These are phyloP conservation scores for Menidia beryllina DNA, from an alignment of 2,113 vertebrate species.

Conservation along the genomic window DNA sequence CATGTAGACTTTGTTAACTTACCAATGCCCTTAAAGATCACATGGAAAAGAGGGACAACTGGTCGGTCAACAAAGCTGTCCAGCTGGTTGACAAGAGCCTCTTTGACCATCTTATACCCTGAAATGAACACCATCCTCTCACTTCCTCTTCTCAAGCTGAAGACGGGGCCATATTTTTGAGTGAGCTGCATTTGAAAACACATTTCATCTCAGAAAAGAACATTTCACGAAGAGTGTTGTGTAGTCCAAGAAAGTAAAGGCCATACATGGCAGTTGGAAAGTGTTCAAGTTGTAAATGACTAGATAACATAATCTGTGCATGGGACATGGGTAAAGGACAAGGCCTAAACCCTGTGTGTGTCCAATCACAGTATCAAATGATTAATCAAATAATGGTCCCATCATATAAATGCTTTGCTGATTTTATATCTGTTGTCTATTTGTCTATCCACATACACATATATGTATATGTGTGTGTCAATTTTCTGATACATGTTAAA, in stretches of 20 bases:
- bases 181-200: conserved; percentile 67
- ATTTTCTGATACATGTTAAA: no score
- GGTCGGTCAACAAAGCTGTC: conserved; percentile 82
- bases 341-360: not conserved
- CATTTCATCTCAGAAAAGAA: not conserved
- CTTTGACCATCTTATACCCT: conserved; percentile 83
- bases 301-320: no score
- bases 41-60: conserved; percentile 51
- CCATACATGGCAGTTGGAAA: not conserved
- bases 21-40: conserved; percentile 76
- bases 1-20: conserved; percentile 35
- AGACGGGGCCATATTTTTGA: conserved; percentile 81
- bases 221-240: not conserved
- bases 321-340: no score
- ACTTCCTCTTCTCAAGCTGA: conserved; percentile 62
- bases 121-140: conserved; percentile 66
- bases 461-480: no score
- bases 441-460: no score
- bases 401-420: not conserved
- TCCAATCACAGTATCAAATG: not conserved
- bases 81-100: conserved; percentile 82
- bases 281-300: not conserved
- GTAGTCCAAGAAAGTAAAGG: not conserved
- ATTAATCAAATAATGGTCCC: not conserved
- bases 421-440: no score